Evolutionary conservation across 1,140 invertebrate genomes (phyloP).

Genomic region (Trachymyrmex cornetzi): DNA sequence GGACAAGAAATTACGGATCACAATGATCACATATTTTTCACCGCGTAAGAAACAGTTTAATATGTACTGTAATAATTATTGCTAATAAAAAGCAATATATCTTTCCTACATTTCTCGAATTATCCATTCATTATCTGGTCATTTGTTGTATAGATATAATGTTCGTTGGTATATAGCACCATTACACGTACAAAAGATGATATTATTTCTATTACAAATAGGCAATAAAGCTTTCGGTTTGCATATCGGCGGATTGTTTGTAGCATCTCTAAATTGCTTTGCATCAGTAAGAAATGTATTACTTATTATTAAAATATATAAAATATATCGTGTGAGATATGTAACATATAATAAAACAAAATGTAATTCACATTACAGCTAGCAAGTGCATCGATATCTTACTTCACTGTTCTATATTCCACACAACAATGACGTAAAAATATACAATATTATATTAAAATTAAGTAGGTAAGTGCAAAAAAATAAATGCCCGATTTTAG

Average conservation of each 20-base stretch:
- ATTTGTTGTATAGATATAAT: slow-evolving; percentile 1
- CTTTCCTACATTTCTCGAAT: too few species aligned
- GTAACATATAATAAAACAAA: background rate
- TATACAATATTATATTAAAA: background rate
- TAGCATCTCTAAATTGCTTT: background rate
- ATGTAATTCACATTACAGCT: slow-evolving; percentile 4
- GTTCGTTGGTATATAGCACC: background rate
- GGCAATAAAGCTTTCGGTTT: background rate
- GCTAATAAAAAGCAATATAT: too few species aligned
- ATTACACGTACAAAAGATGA: background rate
- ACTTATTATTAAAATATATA: background rate
- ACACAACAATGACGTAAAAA: background rate
- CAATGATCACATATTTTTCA: background rate
- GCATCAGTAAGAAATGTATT: background rate
- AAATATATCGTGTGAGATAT: background rate
- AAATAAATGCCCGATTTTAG: background rate
- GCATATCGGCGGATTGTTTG: background rate
- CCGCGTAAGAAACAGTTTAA: slow-evolving; percentile 1
- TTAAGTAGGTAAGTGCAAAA: background rate
- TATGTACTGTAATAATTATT: background rate
- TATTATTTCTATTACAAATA: slow-evolving; percentile 24
- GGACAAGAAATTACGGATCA: slow-evolving; percentile 23
- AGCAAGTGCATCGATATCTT: slow-evolving; percentile 8
- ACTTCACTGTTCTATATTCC: slow-evolving; percentile 42
- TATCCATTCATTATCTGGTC: background rate